Evolutionary conservation across 2,888 invertebrate genomes (phyloP).

Genomic region (Drepanosiphum platanoidis): DNA sequence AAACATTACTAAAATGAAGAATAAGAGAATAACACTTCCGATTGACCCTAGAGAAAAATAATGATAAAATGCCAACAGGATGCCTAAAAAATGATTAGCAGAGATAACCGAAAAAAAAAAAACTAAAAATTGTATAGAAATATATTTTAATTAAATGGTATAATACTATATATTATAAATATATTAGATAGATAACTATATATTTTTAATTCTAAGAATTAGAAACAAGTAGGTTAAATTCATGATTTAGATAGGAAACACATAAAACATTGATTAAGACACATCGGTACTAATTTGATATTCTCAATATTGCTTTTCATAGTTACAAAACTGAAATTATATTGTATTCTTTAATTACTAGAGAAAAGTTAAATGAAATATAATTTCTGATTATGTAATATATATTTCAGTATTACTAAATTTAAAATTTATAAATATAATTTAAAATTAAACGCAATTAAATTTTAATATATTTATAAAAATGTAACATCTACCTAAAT

Average conservation of each 20-base stretch:
- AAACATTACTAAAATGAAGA: constrained; percentile 1
- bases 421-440: too few relatives aligned
- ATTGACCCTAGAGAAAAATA: constrained; percentile 35
- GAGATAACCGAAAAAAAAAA: constrained; percentile 17
- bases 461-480: too few relatives aligned
- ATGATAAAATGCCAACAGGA: constrained; percentile 54
- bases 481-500: too few relatives aligned
- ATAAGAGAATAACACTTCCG: constrained; percentile 28
- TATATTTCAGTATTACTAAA: too few relatives aligned
- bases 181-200: background rate
- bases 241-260: background rate
- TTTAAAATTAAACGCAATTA: too few relatives aligned
- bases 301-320: background rate
- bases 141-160: background rate
- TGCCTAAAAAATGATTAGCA: constrained; percentile 29
- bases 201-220: background rate
- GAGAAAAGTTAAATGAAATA: too few relatives aligned
- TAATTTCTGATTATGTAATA: too few relatives aligned
- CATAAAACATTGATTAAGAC: too few relatives aligned
- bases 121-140: background rate
- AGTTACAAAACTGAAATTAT: background rate
- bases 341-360: too few relatives aligned
- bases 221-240: background rate
- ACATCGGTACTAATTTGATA: background rate
- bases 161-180: background rate